Evolutionary conservation across 1,140 invertebrate genomes (phyloP), one percentile per base, ranked within the genome.

Genomic region (Drosophila neocordata): DNA sequence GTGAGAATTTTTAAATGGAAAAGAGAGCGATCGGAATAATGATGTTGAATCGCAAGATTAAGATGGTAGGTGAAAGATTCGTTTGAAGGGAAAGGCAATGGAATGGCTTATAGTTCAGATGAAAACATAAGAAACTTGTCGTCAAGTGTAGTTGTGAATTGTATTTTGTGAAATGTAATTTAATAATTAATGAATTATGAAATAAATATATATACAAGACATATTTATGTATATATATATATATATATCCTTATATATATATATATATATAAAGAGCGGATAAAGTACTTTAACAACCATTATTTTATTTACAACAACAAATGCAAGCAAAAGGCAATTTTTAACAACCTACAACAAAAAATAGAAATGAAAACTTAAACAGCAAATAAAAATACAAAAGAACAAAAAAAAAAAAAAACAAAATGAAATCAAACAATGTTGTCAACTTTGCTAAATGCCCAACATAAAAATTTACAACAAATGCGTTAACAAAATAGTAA

Each of bases 141-240:
- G 77, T 87, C 81, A 84, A 91, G 79, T 75, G 82, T 91, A 91
- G 89, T 91, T 91, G 89, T 91, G 89, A 91, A 89, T 88, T 91
- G 89, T 91, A 91, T 91, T 91, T 91, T 91, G 89, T 91, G 89
- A 91, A 89, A 89, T 78, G 82, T 87, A 88, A 87, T 87, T 85
- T 87, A 87, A 85, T 81, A 81, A 78, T 35, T 77, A 68, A 66
- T 35, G 35, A 80, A 84, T 79, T 65, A 82, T 65, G 66, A 59
- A 70, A 38, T 79, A 84, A 79, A 83, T 82, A 82, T 87, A 87
- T 88, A 87, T 79, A 88, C 82, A 87, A 78, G 80, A 69, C 81
- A 84, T 85, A 84, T 83, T 83, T 83, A 83, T 83, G 69, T 72
- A 71, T 70, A 80, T 75, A 51, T 11, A 55, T 12, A 55, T 24